Evolutionary conservation across 2,797 vertebrate genomes (phyloP), one percentile per base, ranked within the genome.

Genomic region (Centroberyx gerrardi): DNA sequence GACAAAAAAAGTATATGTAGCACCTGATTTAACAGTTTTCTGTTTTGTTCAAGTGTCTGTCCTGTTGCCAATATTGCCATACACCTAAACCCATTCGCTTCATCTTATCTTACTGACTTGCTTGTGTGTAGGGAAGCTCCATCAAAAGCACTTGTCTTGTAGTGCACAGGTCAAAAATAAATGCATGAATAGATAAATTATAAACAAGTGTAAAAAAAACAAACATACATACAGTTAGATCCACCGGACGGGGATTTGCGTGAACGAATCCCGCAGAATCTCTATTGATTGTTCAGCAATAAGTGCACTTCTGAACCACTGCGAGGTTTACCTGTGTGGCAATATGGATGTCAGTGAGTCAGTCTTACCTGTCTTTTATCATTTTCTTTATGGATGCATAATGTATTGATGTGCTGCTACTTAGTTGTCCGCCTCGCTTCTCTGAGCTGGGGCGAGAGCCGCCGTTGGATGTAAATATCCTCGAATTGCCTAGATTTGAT

Each of bases 401-500:
- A 86, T 83, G 74, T 92, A 74, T 90, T 82, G 74, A 87, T 70
- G 79, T 91, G 91, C 93, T 95, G 92, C 92, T 94, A 88, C 70
- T 61, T 84, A 71, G 74, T 85, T 75, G 74, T 85, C 79, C 64
- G 31, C 74, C 79, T 83, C 48, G 10, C 65, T 67, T 31, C 33
- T 66, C 62, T 14, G 38, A 68, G 75, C 68, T 0, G 22, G 82
- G 72, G 74, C 53, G 80, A 81, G 81, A 68, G 78, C 72, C 87
- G 69, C 72, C 49, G 67, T 90, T 80, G 81, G 84, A 84, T 92
- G 87, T 93, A 85, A 78, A 83, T 80, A 62, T 81, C 80, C 74
- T 76, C 62, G 46, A 80, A 76, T 86, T 74, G 82, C 91, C 88
- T 92, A 31, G 76, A 70, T 83, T 77, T 61, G 86, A 87, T 86